A percentile compares a stretch with the other conserved stretches of the same genome.
Evolutionary conservation across 2,797 vertebrate species (phyloP).

Genomic region (Kryptopterus vitreolus): DNA sequence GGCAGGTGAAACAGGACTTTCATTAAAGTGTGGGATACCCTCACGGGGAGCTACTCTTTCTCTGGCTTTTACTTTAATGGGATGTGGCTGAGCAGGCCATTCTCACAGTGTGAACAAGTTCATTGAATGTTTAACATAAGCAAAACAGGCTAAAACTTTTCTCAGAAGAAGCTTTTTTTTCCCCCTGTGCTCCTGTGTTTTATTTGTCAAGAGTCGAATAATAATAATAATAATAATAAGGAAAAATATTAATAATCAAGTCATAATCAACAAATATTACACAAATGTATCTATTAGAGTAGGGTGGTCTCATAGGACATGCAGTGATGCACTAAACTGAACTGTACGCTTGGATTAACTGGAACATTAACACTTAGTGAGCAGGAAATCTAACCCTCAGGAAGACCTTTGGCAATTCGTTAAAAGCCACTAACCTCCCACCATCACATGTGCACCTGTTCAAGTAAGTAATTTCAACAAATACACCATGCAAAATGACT

Average conservation of each 20-base stretch:
- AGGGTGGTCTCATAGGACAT: neutral
- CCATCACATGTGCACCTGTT: neutral
- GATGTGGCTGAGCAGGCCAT: constrained; percentile 58
- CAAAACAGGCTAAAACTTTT: constrained; percentile 40
- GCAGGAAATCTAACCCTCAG: constrained; percentile 37
- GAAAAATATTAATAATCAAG: neutral
- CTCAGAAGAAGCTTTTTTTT: constrained; percentile 20
- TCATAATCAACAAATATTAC: neutral
- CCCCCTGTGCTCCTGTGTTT: constrained; percentile 29
- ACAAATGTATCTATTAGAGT: neutral
- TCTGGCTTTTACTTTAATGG: constrained; percentile 75
- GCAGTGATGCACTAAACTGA: constrained; percentile 46
- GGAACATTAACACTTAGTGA: constrained; percentile 27
- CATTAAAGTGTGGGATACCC: constrained; percentile 79
- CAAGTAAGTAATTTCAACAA: neutral
- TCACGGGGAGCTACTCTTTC: constrained; percentile 71
- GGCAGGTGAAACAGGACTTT: constrained; percentile 83
- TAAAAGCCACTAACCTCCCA: constrained; percentile 15
- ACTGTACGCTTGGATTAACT: constrained; percentile 36
- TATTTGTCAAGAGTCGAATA: constrained; percentile 9
- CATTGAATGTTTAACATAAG: constrained; percentile 53
- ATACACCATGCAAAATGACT: neutral
- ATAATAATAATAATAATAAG: neutral
- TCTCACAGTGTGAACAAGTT: constrained; percentile 44
- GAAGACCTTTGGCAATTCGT: constrained; percentile 21